These are phyloP conservation scores for Trachythela sp. DNA, from an alignment of 64 coral and sea anemone species.

Conservation along the genomic window DNA sequence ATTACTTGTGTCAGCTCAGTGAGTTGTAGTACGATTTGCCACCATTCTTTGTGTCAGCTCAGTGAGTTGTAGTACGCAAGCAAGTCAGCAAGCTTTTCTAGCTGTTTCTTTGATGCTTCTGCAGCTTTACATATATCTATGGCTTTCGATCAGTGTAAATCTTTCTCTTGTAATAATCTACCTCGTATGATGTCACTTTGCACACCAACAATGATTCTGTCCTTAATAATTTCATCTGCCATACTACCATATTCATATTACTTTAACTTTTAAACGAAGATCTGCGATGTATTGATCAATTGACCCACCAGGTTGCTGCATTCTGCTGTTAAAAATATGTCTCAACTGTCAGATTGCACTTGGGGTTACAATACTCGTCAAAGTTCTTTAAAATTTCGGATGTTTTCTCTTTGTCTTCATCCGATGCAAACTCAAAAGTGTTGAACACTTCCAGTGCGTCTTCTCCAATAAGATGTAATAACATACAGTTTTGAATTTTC, in stretches of 20 bases:
- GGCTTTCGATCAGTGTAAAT: neutral
- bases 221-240: neutral
- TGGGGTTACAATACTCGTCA: constrained; percentile 6
- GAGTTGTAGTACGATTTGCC: too few relatives aligned
- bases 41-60: neutral
- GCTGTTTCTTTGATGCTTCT: neutral
- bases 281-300: neutral
- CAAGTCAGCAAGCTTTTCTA: neutral
- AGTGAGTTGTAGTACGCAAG: neutral
- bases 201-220: neutral
- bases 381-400: neutral
- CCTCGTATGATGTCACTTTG: neutral
- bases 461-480: neutral
- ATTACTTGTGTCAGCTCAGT: too few relatives aligned
- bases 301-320: neutral
- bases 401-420: neutral
- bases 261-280: neutral
- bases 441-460: neutral
- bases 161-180: neutral
- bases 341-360: neutral
- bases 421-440: neutral
- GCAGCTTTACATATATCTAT: constrained; percentile 14
- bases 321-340: neutral
- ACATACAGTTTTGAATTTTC: neutral
- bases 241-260: neutral